phyloP scores from a whole-genome alignment of 2,797 vertebrate species.

The Thripadectes ignobilis region DNA sequence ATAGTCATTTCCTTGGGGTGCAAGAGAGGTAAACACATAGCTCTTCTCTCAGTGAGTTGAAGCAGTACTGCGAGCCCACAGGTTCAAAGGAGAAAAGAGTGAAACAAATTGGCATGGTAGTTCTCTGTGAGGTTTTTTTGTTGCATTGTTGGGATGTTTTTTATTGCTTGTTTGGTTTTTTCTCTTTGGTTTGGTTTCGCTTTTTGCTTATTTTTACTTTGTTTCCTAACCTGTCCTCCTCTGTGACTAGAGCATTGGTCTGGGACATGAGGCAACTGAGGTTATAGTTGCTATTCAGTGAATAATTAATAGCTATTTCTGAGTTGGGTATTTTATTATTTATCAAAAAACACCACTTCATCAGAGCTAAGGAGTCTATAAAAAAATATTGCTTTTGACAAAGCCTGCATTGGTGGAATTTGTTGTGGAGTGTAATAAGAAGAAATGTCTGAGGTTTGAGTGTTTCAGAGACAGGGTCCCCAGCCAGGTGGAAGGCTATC shows the following conservation, averaged over 20 bases:
- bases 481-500: not conserved
- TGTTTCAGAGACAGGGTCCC: not conserved
- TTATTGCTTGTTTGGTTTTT: not conserved
- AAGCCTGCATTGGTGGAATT: not conserved
- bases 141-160: not conserved
- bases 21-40: not conserved
- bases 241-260: not conserved
- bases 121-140: not conserved
- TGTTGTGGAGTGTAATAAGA: not conserved
- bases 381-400: not conserved
- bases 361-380: not conserved
- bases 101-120: not conserved
- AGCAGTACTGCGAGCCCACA: not conserved
- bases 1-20: not conserved
- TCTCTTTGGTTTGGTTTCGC: not conserved
- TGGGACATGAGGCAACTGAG: not conserved
- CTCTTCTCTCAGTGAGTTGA: not conserved
- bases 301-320: slow-evolving; percentile 5
- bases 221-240: rapidly evolving
- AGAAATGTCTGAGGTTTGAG: not conserved
- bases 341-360: not conserved
- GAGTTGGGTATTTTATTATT: not conserved
- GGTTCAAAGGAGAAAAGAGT: not conserved
- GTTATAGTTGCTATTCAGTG: not conserved
- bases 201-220: not conserved